These are phyloP conservation scores for Tokudaia tokunoshimensis DNA, from an alignment of 2,797 vertebrate species.

Conservation along the genomic window DNA sequence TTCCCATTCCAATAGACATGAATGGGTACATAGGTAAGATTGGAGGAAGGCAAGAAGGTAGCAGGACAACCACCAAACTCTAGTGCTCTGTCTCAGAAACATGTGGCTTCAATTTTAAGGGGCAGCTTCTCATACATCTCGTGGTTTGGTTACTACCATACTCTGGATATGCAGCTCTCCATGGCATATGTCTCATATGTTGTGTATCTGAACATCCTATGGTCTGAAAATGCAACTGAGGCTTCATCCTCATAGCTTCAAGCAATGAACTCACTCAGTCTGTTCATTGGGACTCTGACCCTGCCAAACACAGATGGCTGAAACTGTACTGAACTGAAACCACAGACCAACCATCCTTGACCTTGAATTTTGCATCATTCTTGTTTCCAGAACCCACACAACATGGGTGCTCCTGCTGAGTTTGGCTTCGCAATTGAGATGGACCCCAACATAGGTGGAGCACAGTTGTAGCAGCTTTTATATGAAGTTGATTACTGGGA, in stretches of 20 bases:
- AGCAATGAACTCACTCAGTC: not conserved
- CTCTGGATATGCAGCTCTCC: not conserved
- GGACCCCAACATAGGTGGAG: not conserved
- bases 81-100: too few relatives aligned
- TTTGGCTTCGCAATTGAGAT: not conserved
- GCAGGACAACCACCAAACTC: not conserved
- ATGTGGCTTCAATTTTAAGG: not conserved
- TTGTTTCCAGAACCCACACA: not conserved
- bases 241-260: not conserved
- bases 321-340: not conserved
- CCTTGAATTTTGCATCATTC: not conserved
- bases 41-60: not conserved
- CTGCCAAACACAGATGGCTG: not conserved
- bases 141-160: not conserved
- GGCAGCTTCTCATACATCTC: not conserved
- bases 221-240: not conserved
- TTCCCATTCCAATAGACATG: not conserved
- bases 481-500: not conserved
- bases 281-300: not conserved
- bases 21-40: not conserved
- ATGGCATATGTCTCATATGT: not conserved
- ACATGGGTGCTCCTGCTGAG: not conserved
- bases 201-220: not conserved
- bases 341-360: not conserved
- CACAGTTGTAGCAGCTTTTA: not conserved